These are phyloP conservation scores for Fringilla coelebs DNA, from an alignment of 2,797 vertebrate species.

Conservation along the genomic window DNA sequence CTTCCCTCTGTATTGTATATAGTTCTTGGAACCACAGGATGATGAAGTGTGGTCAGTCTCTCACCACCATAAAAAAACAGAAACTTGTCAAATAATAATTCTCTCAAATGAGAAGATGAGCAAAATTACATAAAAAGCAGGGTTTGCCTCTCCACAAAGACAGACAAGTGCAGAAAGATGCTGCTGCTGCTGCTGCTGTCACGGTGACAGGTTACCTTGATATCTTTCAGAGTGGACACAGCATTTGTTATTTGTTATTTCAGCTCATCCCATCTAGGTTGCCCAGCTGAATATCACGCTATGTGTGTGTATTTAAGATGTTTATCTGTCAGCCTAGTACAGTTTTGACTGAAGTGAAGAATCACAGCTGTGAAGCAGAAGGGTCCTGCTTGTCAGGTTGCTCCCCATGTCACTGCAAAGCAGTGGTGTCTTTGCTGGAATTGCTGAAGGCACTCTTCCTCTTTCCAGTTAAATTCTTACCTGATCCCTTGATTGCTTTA, in stretches of 20 bases:
- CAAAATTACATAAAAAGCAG: neutral
- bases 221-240: neutral
- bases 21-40: neutral
- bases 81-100: neutral
- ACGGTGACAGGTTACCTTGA: neutral
- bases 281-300: neutral
- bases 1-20: neutral
- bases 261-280: neutral
- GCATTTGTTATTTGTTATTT: neutral
- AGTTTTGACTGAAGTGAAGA: neutral
- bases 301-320: neutral
- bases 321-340: neutral
- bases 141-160: neutral
- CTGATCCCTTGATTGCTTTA: neutral
- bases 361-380: neutral
- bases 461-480: constrained; percentile 8
- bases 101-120: neutral
- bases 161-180: neutral
- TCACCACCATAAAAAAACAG: neutral
- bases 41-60: neutral
- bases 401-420: neutral
- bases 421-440: neutral
- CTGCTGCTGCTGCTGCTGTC: neutral
- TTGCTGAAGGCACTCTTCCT: neutral
- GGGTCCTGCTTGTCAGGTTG: neutral